phyloP scores from a whole-genome alignment of 2,888 invertebrate genomes.

The Tinea semifulvella region DNA sequence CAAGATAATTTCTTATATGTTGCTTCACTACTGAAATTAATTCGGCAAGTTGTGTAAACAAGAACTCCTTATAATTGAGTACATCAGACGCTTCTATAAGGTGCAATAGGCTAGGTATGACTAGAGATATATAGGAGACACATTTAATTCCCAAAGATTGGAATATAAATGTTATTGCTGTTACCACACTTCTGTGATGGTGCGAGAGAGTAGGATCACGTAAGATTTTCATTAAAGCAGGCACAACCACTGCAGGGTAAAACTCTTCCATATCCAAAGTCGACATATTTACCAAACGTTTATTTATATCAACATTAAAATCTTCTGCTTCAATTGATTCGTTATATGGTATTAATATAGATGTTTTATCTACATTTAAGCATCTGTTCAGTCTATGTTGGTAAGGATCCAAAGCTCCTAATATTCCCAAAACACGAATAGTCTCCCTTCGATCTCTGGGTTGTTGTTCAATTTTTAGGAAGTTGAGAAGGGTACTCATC shows the following conservation, averaged over 20 bases:
- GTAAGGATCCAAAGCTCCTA: slow-evolving; percentile 98
- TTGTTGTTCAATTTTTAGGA: slow-evolving; percentile 95
- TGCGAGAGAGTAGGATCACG: slow-evolving; percentile 89
- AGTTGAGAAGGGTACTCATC: slow-evolving; percentile 90
- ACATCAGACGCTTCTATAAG: slow-evolving; percentile 89
- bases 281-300: slow-evolving; percentile 95
- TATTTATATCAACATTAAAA: slow-evolving; percentile 81
- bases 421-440: slow-evolving; percentile 90
- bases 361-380: slow-evolving; percentile 87
- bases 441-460: slow-evolving; percentile 87
- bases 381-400: slow-evolving; percentile 96
- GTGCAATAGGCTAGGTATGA: slow-evolving; percentile 86
- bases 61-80: slow-evolving; percentile 84
- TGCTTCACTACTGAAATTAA: slow-evolving; percentile 96
- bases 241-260: slow-evolving; percentile 96
- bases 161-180: slow-evolving; percentile 96
- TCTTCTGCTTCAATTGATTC: slow-evolving; percentile 72
- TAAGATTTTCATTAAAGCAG: slow-evolving; percentile 93
- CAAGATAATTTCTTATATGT: slow-evolving; percentile 94
- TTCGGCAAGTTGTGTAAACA: slow-evolving; percentile 92
- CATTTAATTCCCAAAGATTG: slow-evolving; percentile 94
- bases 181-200: slow-evolving; percentile 94
- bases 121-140: slow-evolving; percentile 91
- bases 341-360: slow-evolving; percentile 81
- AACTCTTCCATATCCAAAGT: slow-evolving; percentile 91